Evolutionary conservation across 2,797 vertebrate species (phyloP).

Genomic region (Clarias fuscus): DNA sequence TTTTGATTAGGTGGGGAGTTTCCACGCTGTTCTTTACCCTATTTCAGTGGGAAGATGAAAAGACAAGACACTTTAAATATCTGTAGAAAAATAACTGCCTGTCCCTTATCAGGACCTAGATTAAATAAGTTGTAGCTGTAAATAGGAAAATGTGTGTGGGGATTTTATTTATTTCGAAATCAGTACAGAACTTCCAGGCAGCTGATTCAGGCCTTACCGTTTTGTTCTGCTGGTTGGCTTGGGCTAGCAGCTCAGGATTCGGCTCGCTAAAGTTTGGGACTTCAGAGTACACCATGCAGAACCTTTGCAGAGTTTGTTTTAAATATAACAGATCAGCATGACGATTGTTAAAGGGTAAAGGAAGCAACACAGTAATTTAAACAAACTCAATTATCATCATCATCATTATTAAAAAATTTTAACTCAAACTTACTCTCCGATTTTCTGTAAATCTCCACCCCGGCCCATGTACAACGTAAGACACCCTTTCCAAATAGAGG

Average conservation of each 20-base stretch:
- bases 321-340: not conserved
- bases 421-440: slow-evolving; percentile 90
- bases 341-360: not conserved
- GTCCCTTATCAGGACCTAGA: not conserved
- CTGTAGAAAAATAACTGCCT: not conserved
- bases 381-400: too few relatives aligned
- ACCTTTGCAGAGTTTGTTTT: slow-evolving; percentile 70
- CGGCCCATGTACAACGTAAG: slow-evolving; percentile 96
- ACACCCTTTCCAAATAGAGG: slow-evolving; percentile 97
- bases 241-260: slow-evolving; percentile 84
- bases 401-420: too few relatives aligned
- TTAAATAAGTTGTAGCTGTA: not conserved
- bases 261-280: slow-evolving; percentile 99
- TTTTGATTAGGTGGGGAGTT: slow-evolving; percentile 86
- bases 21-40: slow-evolving; percentile 89
- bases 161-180: not conserved
- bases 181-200: not conserved
- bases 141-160: not conserved
- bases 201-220: slow-evolving; percentile 76
- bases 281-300: slow-evolving; percentile 99
- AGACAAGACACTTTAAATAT: not conserved
- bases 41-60: slow-evolving; percentile 52
- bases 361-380: too few relatives aligned
- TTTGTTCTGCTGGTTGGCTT: slow-evolving; percentile 84
- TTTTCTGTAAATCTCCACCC: slow-evolving; percentile 97